phyloP scores from a whole-genome alignment of 2,888 invertebrate species.

The Oscheius sp. region DNA sequence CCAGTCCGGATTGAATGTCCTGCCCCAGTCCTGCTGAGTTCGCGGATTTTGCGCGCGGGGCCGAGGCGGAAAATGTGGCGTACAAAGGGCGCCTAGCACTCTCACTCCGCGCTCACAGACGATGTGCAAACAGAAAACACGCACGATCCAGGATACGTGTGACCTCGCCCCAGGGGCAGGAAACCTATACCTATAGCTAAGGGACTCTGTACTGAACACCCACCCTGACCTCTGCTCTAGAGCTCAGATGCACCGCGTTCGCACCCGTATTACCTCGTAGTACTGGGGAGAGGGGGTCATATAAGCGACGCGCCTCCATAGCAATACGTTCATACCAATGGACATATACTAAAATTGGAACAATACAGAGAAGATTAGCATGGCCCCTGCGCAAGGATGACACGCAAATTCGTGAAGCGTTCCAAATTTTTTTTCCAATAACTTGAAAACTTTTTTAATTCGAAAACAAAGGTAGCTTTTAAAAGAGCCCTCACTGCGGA shows the following conservation, averaged over 20 bases:
- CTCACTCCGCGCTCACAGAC: conserved; percentile 19
- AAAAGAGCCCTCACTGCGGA: too few relatives aligned
- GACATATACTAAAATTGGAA: conserved; percentile 82
- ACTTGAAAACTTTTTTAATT: too few relatives aligned
- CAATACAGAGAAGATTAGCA: conserved; percentile 93
- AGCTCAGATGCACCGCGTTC: too few relatives aligned
- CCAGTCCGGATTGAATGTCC: too few relatives aligned
- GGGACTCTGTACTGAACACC: too few relatives aligned
- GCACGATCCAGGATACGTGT: conserved; percentile 38
- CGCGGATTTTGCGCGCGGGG: not conserved
- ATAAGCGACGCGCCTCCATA: not conserved
- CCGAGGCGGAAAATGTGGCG: conserved; percentile 19
- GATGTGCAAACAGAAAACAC: conserved; percentile 38
- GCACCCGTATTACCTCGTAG: too few relatives aligned
- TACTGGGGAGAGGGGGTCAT: too few relatives aligned
- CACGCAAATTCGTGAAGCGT: conserved; percentile 89
- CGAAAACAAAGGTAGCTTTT: too few relatives aligned
- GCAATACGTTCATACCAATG: not conserved
- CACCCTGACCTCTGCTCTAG: too few relatives aligned
- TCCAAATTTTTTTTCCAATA: not conserved
- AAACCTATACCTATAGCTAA: too few relatives aligned
- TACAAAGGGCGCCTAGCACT: conserved; percentile 31
- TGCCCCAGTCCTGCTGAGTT: too few relatives aligned
- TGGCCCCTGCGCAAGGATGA: conserved; percentile 91
- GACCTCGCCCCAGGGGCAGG: not conserved